phyloP scores from a whole-genome alignment of 2,888 invertebrate species.

The Arge pagana region DNA sequence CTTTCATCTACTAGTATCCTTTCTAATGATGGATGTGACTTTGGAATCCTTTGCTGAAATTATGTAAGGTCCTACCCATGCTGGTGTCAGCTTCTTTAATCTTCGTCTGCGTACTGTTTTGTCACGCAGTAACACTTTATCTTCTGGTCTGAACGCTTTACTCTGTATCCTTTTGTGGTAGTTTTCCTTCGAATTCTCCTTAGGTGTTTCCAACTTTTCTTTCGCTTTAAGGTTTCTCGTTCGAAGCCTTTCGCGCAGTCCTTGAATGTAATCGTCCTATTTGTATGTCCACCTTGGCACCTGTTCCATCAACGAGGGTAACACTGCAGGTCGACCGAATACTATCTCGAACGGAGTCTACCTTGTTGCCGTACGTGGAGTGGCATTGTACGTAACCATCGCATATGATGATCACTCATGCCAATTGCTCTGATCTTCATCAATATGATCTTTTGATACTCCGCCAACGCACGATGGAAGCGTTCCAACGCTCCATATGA shows the following conservation, averaged over 20 bases:
- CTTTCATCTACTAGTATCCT: not conserved
- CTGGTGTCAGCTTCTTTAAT: slow-evolving; percentile 1
- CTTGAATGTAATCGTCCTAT: slow-evolving; percentile 5
- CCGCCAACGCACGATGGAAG: slow-evolving; percentile 23
- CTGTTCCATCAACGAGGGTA: not conserved
- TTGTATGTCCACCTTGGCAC: slow-evolving; percentile 1
- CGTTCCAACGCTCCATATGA: slow-evolving; percentile 27
- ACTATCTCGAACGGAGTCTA: slow-evolving; percentile 3
- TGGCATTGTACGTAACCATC: slow-evolving; percentile 24
- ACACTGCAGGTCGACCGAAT: not conserved
- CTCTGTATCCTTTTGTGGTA: not conserved
- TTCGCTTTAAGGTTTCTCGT: not conserved
- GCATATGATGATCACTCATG: slow-evolving; percentile 26
- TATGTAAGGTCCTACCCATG: slow-evolving; percentile 2
- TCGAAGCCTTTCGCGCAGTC: slow-evolving; percentile 1
- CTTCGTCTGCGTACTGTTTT: slow-evolving; percentile 1
- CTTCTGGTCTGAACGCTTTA: not conserved
- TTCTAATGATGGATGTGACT: not conserved
- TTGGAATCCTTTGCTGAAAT: not conserved
- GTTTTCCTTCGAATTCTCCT: not conserved
- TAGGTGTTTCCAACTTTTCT: not conserved
- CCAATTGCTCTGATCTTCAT: slow-evolving; percentile 24
- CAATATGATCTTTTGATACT: slow-evolving; percentile 19
- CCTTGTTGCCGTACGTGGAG: slow-evolving; percentile 18
- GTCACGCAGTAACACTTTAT: slow-evolving; percentile 3